Percentiles rank a stretch among this genome's conserved stretches.
These are phyloP conservation scores for Sycophila texana DNA, from an alignment of 2,888 invertebrate genomes.

Conservation along the genomic window DNA sequence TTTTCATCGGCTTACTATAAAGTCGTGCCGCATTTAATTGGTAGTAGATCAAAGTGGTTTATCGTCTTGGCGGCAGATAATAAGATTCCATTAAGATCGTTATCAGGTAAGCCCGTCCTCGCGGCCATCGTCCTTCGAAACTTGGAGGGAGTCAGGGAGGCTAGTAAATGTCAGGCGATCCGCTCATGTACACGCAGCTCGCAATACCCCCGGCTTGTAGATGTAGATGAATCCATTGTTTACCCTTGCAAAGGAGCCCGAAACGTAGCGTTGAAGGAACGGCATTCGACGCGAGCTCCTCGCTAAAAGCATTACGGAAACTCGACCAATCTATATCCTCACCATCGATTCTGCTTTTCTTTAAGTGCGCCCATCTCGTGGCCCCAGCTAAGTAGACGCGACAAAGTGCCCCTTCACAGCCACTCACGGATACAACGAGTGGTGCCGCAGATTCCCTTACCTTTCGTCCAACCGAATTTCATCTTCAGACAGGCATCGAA, in stretches of 20 bases:
- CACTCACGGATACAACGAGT: constrained; percentile 50
- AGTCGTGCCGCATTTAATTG: no score
- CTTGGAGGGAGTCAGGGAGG: neutral
- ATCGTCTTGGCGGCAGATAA: neutral
- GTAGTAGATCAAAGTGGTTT: constrained; percentile 20
- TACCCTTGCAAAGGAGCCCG: constrained; percentile 48
- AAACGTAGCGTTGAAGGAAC: neutral
- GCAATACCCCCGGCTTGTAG: constrained; percentile 47
- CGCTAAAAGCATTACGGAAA: constrained; percentile 47
- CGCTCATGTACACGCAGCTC: neutral
- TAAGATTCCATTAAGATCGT: constrained; percentile 48
- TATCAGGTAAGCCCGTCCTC: constrained; percentile 8
- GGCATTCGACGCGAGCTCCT: constrained; percentile 7
- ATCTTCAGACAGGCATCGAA: neutral
- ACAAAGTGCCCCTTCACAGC: constrained; percentile 54
- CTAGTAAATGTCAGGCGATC: neutral
- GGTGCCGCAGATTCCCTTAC: constrained; percentile 40
- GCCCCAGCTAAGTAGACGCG: constrained; percentile 58
- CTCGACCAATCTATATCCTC: constrained; percentile 49
- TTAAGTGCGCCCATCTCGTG: constrained; percentile 47
- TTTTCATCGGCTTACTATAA: no score
- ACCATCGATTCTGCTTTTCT: constrained; percentile 54
- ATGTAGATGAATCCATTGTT: constrained; percentile 69
- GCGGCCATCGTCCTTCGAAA: no score
- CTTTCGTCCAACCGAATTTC: constrained; percentile 52